These are phyloP conservation scores for Agriopis marginaria DNA, from an alignment of 2,888 invertebrate genomes.

Conservation along the genomic window DNA sequence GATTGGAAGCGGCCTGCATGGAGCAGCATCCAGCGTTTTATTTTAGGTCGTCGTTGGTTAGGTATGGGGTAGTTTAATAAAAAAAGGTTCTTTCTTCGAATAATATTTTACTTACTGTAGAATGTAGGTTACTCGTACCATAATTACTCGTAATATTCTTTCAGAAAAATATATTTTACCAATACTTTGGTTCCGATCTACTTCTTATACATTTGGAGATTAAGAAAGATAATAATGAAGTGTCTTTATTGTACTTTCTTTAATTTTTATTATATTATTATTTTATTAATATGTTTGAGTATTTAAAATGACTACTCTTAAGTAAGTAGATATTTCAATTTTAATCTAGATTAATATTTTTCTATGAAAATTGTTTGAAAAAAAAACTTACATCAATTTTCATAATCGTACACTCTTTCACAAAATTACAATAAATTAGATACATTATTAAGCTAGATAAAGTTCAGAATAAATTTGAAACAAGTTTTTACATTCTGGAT, in stretches of 20 bases:
- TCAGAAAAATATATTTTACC: constrained; percentile 16
- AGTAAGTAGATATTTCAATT: neutral
- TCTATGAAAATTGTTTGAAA: neutral
- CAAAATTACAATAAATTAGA: too few species aligned
- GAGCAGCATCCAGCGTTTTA: too few species aligned
- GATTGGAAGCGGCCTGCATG: too few species aligned
- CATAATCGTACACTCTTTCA: neutral
- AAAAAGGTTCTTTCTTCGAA: neutral
- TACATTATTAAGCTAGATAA: too few species aligned
- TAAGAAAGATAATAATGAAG: neutral
- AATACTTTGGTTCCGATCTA: constrained; percentile 1
- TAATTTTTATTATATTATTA: neutral
- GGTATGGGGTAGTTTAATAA: neutral
- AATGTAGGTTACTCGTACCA: neutral
- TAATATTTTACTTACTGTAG: constrained; percentile 8
- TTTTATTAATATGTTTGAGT: neutral
- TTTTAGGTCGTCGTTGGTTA: neutral
- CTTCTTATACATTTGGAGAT: neutral
- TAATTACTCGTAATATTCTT: constrained; percentile 1
- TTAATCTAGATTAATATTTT: neutral
- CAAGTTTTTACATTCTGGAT: too few species aligned
- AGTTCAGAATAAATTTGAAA: too few species aligned
- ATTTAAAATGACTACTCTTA: neutral
- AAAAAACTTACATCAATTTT: neutral
- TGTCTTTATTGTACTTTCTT: neutral